Conservation (phyloP, 2,888 invertebrate genomes). For the Oscheius sp. region DNA sequence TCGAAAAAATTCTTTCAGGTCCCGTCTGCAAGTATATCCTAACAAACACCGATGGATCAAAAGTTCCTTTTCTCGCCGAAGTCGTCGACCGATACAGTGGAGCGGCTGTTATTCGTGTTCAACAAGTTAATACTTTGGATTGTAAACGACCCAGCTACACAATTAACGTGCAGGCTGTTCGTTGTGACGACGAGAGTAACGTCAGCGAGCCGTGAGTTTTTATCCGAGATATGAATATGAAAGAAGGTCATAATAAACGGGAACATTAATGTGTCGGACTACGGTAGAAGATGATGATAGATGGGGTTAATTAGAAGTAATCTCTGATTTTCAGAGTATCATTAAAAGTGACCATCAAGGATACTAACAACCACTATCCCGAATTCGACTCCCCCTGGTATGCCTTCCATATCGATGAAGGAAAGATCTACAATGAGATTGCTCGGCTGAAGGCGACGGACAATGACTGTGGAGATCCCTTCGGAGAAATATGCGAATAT, state of each 20-base stretch:
- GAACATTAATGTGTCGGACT: background rate
- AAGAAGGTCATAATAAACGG: background rate
- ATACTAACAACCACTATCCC: slow-evolving; percentile 94
- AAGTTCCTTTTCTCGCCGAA: slow-evolving; percentile 60
- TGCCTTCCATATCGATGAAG: slow-evolving; percentile 88
- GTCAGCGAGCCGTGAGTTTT: slow-evolving; percentile 47
- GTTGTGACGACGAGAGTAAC: slow-evolving; percentile 61
- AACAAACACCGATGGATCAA: slow-evolving; percentile 41
- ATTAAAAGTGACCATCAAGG: slow-evolving; percentile 82
- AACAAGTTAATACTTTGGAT: slow-evolving; percentile 57
- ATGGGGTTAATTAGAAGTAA: background rate
- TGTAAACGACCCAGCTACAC: slow-evolving; percentile 60
- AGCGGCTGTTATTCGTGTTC: slow-evolving; percentile 61
- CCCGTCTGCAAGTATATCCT: slow-evolving; percentile 66
- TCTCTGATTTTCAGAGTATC: slow-evolving; percentile 53
- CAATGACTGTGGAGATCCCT: slow-evolving; percentile 91
- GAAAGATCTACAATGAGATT: slow-evolving; percentile 79
- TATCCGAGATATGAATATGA: background rate
- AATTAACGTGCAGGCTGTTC: slow-evolving; percentile 59
- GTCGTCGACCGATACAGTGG: slow-evolving; percentile 64
- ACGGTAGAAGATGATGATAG: background rate
- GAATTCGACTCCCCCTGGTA: slow-evolving; percentile 89
- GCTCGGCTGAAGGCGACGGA: slow-evolving; percentile 90
- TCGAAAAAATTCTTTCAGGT: slow-evolving; percentile 49
- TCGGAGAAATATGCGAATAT: slow-evolving; percentile 95